Percentiles rank a stretch among this genome's conserved stretches.
phyloP scores from a whole-genome alignment of 2,113 vertebrate species.

The Alligator sinensis region DNA sequence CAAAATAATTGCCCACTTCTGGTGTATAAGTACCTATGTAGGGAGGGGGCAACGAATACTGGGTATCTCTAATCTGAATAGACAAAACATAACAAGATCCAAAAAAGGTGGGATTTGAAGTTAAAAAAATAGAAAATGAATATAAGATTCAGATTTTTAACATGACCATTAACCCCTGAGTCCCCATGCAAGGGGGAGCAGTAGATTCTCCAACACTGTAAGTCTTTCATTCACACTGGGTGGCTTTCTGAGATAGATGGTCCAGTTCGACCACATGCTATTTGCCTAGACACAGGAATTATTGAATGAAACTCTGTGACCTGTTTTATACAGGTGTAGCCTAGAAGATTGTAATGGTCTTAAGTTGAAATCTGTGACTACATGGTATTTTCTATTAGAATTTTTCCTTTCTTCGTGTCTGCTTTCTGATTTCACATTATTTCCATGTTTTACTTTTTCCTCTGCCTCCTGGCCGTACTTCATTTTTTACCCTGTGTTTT shows the following conservation, averaged over 20 bases:
- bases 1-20: no score
- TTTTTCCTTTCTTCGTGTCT: constrained; percentile 58
- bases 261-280: constrained; percentile 25
- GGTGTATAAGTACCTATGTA: no score
- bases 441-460: neutral
- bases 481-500: constrained; percentile 3
- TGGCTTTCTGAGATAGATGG: constrained; percentile 43
- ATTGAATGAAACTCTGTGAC: constrained; percentile 54
- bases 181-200: constrained; percentile 9
- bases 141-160: neutral
- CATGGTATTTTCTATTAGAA: rapidly evolving
- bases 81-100: no score
- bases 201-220: constrained; percentile 29
- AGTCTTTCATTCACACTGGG: neutral
- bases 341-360: constrained; percentile 13
- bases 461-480: neutral
- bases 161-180: constrained; percentile 17
- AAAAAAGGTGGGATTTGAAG: neutral
- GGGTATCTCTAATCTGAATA: no score
- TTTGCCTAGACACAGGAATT: constrained; percentile 17
- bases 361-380: neutral
- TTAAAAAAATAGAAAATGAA: constrained; percentile 39
- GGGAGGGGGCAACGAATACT: no score
- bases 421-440: constrained; percentile 42
- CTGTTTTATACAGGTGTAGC: constrained; percentile 60